phyloP scores from a whole-genome alignment of 2,113 vertebrate species.

The Artemisiospiza belli region DNA sequence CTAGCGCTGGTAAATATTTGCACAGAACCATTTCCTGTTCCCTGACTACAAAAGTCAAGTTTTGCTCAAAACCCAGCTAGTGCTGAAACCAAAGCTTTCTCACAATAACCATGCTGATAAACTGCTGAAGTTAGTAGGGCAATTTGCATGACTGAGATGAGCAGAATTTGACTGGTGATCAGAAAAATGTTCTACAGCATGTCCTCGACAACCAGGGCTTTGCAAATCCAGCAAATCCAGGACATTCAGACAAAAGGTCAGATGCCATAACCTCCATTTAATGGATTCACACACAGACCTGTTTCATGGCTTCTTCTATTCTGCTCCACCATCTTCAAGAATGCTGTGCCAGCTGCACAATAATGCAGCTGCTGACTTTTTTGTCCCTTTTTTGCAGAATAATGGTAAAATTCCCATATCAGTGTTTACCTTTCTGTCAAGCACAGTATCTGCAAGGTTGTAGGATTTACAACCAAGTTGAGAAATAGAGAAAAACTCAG shows the following conservation, averaged over 20 bases:
- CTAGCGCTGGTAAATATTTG: constrained; percentile 75
- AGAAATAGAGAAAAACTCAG: background rate
- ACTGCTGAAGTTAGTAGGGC: background rate
- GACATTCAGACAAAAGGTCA: background rate
- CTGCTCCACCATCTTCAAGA: background rate
- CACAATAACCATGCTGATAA: background rate
- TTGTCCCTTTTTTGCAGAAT: background rate
- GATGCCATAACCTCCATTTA: background rate
- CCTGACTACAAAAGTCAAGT: constrained; percentile 64
- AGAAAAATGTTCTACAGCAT: background rate
- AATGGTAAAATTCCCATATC: background rate
- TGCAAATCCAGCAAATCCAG: background rate
- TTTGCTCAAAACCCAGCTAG: constrained; percentile 9
- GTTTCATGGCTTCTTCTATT: background rate
- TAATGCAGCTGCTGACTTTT: background rate
- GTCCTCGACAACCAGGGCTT: background rate
- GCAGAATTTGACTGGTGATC: background rate
- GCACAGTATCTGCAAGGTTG: background rate
- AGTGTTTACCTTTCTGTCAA: background rate
- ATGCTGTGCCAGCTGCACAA: background rate
- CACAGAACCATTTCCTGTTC: constrained; percentile 64
- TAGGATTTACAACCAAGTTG: background rate
- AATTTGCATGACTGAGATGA: background rate
- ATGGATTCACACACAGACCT: background rate
- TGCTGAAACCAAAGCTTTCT: background rate